A percentile compares a stretch with the other conserved stretches of the same genome.
Conservation (phyloP, 2,797 vertebrate genomes). For the Acomys russatus region DNA sequence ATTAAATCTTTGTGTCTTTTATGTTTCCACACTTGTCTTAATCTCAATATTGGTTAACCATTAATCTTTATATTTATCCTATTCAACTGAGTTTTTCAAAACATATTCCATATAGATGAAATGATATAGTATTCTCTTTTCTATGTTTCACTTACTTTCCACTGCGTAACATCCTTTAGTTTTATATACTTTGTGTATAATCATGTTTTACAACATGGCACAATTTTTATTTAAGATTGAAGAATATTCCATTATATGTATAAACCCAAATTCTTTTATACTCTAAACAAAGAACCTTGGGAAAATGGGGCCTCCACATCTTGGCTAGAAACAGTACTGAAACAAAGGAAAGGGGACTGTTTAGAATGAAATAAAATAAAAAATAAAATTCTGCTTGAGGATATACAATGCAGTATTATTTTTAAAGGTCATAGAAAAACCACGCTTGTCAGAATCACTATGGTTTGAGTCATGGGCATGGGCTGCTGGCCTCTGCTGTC, state of each 20-base stretch:
- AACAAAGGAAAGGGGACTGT: background rate
- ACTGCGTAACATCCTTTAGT: background rate
- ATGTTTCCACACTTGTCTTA: background rate
- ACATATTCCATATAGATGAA: background rate
- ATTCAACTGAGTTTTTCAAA: background rate
- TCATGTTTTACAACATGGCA: background rate
- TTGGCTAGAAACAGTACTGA: background rate
- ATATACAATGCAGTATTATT: background rate
- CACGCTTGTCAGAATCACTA: background rate
- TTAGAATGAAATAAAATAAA: conserved; percentile 43
- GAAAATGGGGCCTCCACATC: background rate
- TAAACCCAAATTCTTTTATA: background rate
- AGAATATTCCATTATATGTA: background rate
- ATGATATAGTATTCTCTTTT: background rate
- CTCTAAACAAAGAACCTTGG: background rate
- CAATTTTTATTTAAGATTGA: background rate
- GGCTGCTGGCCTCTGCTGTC: no score
- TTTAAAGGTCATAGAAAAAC: background rate
- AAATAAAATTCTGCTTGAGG: background rate
- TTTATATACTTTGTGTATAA: background rate
- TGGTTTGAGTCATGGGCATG: background rate
- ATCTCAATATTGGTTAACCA: background rate
- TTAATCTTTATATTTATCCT: background rate
- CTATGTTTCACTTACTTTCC: background rate
- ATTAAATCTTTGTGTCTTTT: background rate